Percentiles rank a stretch among this genome's conserved stretches.
phyloP scores from a whole-genome alignment of 2,888 invertebrate genomes.

The Brachynemurus nebulosus region DNA sequence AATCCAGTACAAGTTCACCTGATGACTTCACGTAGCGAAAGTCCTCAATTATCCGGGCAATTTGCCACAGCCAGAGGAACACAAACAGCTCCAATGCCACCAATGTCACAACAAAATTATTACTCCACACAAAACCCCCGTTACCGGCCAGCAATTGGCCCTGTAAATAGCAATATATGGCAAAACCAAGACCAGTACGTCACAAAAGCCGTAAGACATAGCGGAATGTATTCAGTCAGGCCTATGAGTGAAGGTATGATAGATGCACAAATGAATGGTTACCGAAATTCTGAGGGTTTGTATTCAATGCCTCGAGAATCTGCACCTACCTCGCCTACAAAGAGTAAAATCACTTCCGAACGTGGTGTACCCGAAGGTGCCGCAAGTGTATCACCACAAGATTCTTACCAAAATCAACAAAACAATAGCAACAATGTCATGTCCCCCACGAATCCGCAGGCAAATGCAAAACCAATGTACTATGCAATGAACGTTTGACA shows the following conservation, averaged over 20 bases:
- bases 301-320: constrained; percentile 23
- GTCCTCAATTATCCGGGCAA: constrained; percentile 25
- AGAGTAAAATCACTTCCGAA: constrained; percentile 36
- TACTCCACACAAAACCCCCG: constrained; percentile 2
- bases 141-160: constrained; percentile 25
- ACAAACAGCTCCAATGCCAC: constrained; percentile 27
- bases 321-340: constrained; percentile 42
- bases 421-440: constrained; percentile 28
- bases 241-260: constrained; percentile 19
- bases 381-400: constrained; percentile 54
- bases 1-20: constrained; percentile 23
- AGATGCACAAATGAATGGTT: constrained; percentile 26
- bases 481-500: constrained; percentile 83
- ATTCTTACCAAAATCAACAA: constrained; percentile 31
- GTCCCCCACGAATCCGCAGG: constrained; percentile 35
- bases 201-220: constrained; percentile 27
- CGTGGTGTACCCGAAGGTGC: constrained; percentile 63
- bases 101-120: constrained; percentile 9
- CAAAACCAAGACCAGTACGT: constrained; percentile 24
- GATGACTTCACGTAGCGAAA: constrained; percentile 29
- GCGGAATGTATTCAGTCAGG: constrained; percentile 13
- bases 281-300: constrained; percentile 21
- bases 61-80: constrained; percentile 30
- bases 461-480: constrained; percentile 42
- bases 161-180: constrained; percentile 21